phyloP scores from a whole-genome alignment of 2,797 vertebrate genomes.

The Amphiprion clarkii region DNA sequence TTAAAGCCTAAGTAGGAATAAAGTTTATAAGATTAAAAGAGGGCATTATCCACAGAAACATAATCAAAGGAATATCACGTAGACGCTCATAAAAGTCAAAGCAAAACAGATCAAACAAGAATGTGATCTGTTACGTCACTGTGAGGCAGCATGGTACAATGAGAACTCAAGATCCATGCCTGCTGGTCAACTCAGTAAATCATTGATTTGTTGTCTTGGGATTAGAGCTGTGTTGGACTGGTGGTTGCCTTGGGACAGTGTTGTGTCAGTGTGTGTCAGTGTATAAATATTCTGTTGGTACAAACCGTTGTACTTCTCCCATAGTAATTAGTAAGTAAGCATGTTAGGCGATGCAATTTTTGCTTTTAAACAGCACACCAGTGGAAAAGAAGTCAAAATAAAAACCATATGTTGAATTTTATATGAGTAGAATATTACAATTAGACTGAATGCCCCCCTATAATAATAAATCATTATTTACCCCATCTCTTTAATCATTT shows the following conservation, averaged over 20 bases:
- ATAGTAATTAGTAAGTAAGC: not conserved
- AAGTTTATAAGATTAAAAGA: not conserved
- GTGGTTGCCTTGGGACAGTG: not conserved
- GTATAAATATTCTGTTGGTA: slow-evolving; percentile 3
- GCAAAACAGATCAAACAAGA: not conserved
- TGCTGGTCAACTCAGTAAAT: slow-evolving; percentile 3
- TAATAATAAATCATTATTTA: not conserved
- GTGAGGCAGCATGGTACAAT: not conserved
- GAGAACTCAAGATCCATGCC: not conserved
- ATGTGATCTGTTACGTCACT: not conserved
- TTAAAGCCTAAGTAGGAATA: not conserved
- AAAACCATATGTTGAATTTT: not conserved
- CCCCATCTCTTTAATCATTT: not conserved
- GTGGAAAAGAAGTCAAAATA: not conserved
- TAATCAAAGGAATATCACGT: not conserved
- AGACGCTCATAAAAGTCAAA: not conserved
- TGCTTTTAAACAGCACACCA: not conserved
- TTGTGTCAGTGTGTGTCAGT: not conserved
- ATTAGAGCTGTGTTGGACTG: not conserved
- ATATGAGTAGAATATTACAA: not conserved
- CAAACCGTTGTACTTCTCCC: slow-evolving; percentile 1
- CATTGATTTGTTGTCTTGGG: slow-evolving; percentile 16
- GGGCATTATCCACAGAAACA: not conserved
- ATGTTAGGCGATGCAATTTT: not conserved
- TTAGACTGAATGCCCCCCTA: not conserved